phyloP scores from a whole-genome alignment of 2,797 vertebrate genomes.

The Cynopterus sphinx region DNA sequence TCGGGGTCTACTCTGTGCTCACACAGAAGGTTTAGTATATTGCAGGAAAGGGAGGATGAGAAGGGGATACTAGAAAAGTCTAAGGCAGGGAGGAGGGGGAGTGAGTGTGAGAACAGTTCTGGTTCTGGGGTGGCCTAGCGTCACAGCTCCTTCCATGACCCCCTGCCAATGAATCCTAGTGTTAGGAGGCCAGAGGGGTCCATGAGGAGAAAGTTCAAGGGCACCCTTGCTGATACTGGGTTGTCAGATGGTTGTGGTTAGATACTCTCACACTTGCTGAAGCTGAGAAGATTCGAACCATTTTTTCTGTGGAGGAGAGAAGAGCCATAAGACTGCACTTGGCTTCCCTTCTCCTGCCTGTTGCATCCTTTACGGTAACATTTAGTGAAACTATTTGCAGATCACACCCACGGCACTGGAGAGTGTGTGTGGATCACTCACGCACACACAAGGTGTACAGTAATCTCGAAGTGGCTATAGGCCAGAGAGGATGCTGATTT shows the following conservation, averaged over 20 bases:
- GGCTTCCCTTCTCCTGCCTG: conserved; percentile 9
- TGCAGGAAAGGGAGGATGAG: background rate
- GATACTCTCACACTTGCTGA: background rate
- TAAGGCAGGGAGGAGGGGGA: background rate
- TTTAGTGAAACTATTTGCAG: conserved; percentile 40
- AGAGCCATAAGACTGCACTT: conserved; percentile 24
- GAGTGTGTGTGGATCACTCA: background rate
- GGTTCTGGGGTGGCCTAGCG: background rate
- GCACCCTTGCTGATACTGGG: background rate
- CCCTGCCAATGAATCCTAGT: background rate
- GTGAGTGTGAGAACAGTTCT: background rate
- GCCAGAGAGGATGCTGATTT: background rate
- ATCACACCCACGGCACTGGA: conserved; percentile 19
- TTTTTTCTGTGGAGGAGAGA: conserved; percentile 8
- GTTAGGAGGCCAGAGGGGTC: background rate
- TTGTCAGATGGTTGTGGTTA: background rate
- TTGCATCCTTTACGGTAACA: conserved; percentile 26
- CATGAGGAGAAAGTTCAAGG: background rate
- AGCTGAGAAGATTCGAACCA: background rate
- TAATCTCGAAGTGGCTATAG: background rate
- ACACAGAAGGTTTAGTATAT: background rate
- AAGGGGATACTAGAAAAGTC: background rate
- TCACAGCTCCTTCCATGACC: background rate
- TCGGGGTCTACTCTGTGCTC: background rate
- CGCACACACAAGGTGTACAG: background rate